phyloP scores from a whole-genome alignment of 2,797 vertebrate genomes.

The Sphenopsis melanotis region DNA sequence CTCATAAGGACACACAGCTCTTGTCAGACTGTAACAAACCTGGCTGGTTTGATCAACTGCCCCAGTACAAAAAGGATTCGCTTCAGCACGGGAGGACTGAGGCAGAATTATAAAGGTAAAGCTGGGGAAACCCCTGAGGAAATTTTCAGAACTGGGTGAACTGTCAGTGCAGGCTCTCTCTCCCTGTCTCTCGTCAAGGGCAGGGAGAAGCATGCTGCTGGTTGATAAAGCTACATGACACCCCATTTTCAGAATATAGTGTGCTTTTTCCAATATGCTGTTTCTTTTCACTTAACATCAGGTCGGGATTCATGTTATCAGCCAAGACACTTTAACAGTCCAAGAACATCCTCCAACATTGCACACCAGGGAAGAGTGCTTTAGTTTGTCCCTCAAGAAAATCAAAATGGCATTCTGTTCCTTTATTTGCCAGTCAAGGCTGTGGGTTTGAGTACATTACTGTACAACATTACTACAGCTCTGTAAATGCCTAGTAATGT shows the following conservation, averaged over 20 bases:
- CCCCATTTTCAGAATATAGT: background rate
- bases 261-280: background rate
- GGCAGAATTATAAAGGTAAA: background rate
- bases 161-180: background rate
- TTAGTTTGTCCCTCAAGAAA: background rate
- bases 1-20: background rate
- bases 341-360: background rate
- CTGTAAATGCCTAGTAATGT: background rate
- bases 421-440: background rate
- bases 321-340: background rate
- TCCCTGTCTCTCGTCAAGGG: background rate
- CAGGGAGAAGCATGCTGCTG: background rate
- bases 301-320: background rate
- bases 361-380: background rate
- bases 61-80: background rate
- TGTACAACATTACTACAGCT: background rate
- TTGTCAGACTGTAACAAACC: background rate
- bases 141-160: background rate
- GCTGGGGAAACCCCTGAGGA: background rate
- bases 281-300: background rate
- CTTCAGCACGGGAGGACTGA: background rate
- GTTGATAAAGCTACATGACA: background rate
- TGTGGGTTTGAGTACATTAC: background rate
- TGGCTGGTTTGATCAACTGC: background rate
- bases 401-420: background rate